Evolutionary conservation across 1,140 invertebrate genomes (phyloP), one percentile per base, ranked within the genome.

Genomic region (Platyscapa corneri): DNA sequence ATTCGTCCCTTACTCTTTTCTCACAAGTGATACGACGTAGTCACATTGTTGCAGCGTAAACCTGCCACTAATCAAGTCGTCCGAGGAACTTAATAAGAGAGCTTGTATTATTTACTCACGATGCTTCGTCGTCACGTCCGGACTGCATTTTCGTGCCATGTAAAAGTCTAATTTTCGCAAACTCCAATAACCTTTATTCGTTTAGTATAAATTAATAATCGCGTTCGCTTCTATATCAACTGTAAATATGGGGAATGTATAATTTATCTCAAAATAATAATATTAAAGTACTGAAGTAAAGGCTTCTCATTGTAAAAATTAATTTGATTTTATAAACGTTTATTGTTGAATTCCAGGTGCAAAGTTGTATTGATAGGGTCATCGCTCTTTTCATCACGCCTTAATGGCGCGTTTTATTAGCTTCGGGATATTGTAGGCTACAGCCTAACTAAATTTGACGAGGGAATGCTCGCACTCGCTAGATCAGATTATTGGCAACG

Each of bases 1-100:
- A 83, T 83, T 83, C 72, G 53, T 64, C 56, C 53, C 82, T 65
- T 23, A 39, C 42, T 70, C 37, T 53, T 74, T 84, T 84, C 75
- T 78, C 82, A 78, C 74, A 75, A 70, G 60, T 37, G 0, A 34
- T 53, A 65, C 49, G 30, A 72, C 64, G 42, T 16, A 82, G 65
- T 49, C 39, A 81, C 79, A 64, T 72, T 32, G 37, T 20, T 56
- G 23, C 70, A 23, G 80, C 60, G 67, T 20, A 72, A 72, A 82
- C 60, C 53, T 75, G 49, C 53, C 30, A 65, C 49, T 74, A 76
- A 76, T 83, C 60, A 76, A 83, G 82, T 82, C 70, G 49, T 81
- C 39, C n/a, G 39, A 56, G 30, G 30, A 34, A 27, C n/a, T 76
- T 76, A 49, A 42, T 39, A 23, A n/a, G 39, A 74, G 23, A 42